Conservation (phyloP, 2,113 vertebrate genomes). For the Gobio gobio region DNA sequence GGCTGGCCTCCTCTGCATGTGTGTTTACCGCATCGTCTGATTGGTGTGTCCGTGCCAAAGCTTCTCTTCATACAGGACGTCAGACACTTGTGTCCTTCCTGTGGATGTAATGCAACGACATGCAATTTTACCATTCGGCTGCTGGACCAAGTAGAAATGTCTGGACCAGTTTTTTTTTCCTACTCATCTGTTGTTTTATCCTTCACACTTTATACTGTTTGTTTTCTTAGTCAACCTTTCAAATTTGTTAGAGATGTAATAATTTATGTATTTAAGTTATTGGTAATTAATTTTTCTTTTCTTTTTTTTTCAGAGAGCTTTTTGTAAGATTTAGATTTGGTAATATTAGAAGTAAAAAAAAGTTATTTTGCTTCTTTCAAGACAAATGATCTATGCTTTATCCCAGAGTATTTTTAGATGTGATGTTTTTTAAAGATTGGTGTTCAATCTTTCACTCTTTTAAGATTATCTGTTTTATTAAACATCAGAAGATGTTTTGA, state of each 20-base stretch:
- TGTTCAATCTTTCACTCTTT: constrained; percentile 51
- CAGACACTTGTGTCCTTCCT: constrained; percentile 34
- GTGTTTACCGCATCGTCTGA: constrained; percentile 58
- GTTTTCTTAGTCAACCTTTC: constrained; percentile 66
- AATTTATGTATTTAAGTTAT: constrained; percentile 83
- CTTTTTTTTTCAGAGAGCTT: constrained; percentile 61
- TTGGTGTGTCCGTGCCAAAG: constrained; percentile 73
- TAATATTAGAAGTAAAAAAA: constrained; percentile 25
- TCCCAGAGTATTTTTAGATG: constrained; percentile 60
- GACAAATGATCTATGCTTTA: constrained; percentile 69
- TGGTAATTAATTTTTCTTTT: constrained; percentile 68
- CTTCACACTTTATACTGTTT: constrained; percentile 48
- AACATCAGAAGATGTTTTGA: constrained; percentile 53
- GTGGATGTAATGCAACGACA: constrained; percentile 55
- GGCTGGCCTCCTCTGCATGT: constrained; percentile 29
- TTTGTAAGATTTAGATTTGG: constrained; percentile 68
- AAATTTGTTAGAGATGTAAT: constrained; percentile 63
- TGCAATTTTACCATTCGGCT: constrained; percentile 59
- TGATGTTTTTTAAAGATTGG: constrained; percentile 64
- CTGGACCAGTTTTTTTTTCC: constrained; percentile 27
- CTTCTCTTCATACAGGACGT: constrained; percentile 64
- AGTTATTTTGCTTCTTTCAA: constrained; percentile 48
- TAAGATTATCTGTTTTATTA: constrained; percentile 49
- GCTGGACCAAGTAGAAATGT: constrained; percentile 58
- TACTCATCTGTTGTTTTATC: constrained; percentile 22